These are phyloP conservation scores for Rhamphomyia laevipes DNA, from an alignment of 2,888 invertebrate genomes.

Conservation along the genomic window DNA sequence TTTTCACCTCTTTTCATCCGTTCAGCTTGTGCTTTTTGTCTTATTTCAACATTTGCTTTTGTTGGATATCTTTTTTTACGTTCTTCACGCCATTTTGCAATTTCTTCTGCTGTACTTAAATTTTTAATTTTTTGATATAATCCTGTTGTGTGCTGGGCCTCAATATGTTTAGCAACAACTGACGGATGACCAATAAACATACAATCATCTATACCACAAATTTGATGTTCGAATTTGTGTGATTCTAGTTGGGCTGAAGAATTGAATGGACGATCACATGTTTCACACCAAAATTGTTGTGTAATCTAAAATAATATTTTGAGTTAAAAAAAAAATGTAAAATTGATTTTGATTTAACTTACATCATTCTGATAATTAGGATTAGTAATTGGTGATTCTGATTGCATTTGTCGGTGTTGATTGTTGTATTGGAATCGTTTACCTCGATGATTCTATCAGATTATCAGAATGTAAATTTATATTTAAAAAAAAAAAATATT, in stretches of 20 bases:
- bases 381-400: background rate
- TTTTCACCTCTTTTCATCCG: conserved; percentile 64
- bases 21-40: conserved; percentile 50
- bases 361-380: too few relatives aligned
- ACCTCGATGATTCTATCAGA: too few relatives aligned
- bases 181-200: conserved; percentile 65
- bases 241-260: conserved; percentile 45
- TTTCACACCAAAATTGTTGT: conserved; percentile 51
- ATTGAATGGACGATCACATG: conserved; percentile 68
- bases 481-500: too few relatives aligned
- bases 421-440: too few relatives aligned
- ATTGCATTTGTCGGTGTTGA: background rate
- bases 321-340: background rate
- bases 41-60: conserved; percentile 51
- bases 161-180: conserved; percentile 67
- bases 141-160: conserved; percentile 74
- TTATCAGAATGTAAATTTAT: too few relatives aligned
- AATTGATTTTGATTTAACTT: too few relatives aligned
- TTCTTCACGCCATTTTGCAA: conserved; percentile 73
- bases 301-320: background rate
- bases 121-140: conserved; percentile 66
- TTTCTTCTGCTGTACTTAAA: conserved; percentile 66
- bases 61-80: conserved; percentile 70
- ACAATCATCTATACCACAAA: conserved; percentile 73
- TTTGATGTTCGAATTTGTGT: conserved; percentile 63